phyloP scores from a whole-genome alignment of 2,888 invertebrate genomes.

The Alviniconcha strummeri region DNA sequence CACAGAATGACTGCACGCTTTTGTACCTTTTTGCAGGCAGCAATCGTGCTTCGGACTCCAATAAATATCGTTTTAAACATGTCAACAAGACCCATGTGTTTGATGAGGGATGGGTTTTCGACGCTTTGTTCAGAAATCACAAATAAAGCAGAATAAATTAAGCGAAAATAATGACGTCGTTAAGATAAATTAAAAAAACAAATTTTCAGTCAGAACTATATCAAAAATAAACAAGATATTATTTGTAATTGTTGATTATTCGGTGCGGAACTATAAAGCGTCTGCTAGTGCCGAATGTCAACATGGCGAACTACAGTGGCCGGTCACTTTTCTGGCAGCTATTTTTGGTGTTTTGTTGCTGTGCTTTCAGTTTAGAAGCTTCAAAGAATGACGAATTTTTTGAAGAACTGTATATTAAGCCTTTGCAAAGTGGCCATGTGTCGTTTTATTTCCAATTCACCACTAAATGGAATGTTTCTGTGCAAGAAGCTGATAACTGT shows the following conservation, averaged over 20 bases:
- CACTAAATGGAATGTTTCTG: conserved; percentile 83
- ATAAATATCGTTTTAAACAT: background rate
- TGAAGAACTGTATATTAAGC: conserved; percentile 92
- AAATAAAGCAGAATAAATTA: too few species aligned
- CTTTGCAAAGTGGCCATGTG: conserved; percentile 87
- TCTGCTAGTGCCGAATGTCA: conserved; percentile 24
- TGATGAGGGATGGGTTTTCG: too few species aligned
- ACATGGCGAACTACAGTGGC: conserved; percentile 37
- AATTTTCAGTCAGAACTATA: too few species aligned
- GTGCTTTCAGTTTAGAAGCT: conserved; percentile 7
- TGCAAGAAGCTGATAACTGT: conserved; percentile 57
- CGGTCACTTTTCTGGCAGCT: background rate
- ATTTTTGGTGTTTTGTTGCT: conserved; percentile 8
- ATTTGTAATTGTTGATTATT: background rate
- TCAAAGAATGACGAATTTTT: conserved; percentile 81
- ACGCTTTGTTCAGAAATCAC: too few species aligned
- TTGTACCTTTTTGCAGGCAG: too few species aligned
- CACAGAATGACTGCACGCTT: too few species aligned
- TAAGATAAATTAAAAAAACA: too few species aligned
- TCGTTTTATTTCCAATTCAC: conserved; percentile 94
- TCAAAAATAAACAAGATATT: background rate
- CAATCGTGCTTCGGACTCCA: background rate
- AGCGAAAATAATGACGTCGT: too few species aligned
- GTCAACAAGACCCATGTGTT: conserved; percentile 4
- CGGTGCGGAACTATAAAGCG: conserved; percentile 16